Percentiles rank a stretch among this genome's conserved stretches.
Evolutionary conservation across 2,888 invertebrate genomes (phyloP).

Genomic region (Eupithecia subfuscata): DNA sequence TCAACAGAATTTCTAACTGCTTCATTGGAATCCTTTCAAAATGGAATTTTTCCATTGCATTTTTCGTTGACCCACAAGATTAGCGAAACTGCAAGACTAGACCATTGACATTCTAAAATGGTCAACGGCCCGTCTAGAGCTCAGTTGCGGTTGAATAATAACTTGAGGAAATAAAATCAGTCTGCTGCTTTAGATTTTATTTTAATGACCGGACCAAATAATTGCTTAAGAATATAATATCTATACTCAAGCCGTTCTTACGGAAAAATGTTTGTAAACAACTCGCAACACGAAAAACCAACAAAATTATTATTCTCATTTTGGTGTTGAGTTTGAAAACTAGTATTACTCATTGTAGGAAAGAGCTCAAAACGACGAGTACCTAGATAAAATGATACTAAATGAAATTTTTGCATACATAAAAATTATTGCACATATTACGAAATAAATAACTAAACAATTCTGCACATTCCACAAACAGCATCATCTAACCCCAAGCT

Average conservation of each 20-base stretch:
- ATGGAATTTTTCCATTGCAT: neutral
- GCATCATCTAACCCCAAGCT: no score
- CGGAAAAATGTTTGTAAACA: neutral
- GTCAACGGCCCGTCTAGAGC: neutral
- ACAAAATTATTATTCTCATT: no score
- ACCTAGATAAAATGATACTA: no score
- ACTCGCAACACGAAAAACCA: neutral
- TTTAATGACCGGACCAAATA: neutral
- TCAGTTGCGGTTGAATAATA: neutral
- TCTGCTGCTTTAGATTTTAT: neutral
- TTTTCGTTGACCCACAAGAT: conserved; percentile 8
- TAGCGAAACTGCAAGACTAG: neutral
- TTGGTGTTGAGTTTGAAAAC: neutral
- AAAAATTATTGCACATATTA: no score
- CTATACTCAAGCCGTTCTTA: neutral
- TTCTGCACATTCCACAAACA: no score
- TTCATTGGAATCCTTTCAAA: conserved; percentile 17
- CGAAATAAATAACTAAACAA: no score
- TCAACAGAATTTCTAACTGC: conserved; percentile 21
- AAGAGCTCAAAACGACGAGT: neutral
- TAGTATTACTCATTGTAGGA: neutral
- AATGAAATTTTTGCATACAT: no score
- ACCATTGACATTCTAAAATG: neutral
- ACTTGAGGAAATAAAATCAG: neutral
- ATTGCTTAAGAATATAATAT: neutral